phyloP scores from a whole-genome alignment of 2,113 vertebrate genomes.

The Polyodon spathula region DNA sequence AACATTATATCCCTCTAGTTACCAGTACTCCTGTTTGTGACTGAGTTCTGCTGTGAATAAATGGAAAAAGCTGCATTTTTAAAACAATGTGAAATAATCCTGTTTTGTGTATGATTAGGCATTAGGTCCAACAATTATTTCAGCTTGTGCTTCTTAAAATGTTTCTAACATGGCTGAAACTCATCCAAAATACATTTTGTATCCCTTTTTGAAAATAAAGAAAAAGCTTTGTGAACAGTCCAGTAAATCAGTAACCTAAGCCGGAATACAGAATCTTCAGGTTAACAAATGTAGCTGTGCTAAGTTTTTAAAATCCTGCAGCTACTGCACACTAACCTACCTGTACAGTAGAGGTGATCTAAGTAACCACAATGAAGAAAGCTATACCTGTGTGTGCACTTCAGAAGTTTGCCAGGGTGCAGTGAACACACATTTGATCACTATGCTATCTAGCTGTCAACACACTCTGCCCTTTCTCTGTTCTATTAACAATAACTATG shows the following conservation, averaged over 20 bases:
- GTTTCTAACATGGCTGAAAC: slow-evolving; percentile 45
- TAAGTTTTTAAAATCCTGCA: neutral
- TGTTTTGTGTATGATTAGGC: too few species aligned
- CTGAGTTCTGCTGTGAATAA: too few species aligned
- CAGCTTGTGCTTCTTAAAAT: slow-evolving; percentile 22
- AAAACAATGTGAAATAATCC: too few species aligned
- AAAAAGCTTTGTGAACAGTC: neutral
- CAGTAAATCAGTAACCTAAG: slow-evolving; percentile 5
- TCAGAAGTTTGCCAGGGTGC: neutral
- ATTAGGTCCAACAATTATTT: slow-evolving; percentile 3
- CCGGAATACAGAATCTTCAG: neutral
- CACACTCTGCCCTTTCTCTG: too few species aligned
- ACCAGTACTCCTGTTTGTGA: too few species aligned
- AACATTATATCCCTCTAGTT: too few species aligned
- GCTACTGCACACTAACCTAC: neutral
- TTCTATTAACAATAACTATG: too few species aligned
- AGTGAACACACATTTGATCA: neutral
- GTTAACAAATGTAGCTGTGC: neutral
- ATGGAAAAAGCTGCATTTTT: too few species aligned
- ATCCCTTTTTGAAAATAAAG: neutral
- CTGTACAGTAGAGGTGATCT: neutral
- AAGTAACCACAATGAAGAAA: too few species aligned
- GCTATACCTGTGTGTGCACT: neutral
- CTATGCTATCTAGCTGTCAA: neutral
- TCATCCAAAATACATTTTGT: neutral